Evolutionary conservation across 2,888 invertebrate genomes (phyloP).

Genomic region (Nemapogon koenigi): DNA sequence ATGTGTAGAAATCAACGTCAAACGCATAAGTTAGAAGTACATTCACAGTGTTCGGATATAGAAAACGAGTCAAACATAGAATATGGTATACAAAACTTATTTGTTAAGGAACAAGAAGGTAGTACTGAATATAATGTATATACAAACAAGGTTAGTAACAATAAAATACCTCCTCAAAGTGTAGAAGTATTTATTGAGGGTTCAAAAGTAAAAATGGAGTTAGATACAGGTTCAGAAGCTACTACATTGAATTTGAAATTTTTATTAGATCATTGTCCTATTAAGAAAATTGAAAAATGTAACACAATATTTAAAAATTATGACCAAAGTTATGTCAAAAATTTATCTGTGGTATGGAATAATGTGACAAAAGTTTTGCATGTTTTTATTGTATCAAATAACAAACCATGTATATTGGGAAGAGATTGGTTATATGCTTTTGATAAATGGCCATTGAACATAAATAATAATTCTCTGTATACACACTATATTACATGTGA

Average conservation of each 20-base stretch:
- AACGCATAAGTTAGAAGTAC: no score
- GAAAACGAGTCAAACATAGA: neutral
- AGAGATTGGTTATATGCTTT: slow-evolving; percentile 1
- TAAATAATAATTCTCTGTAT: neutral
- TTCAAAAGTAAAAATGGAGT: slow-evolving; percentile 5
- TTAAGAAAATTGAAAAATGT: neutral
- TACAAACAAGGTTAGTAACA: neutral
- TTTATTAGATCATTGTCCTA: neutral
- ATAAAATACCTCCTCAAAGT: slow-evolving; percentile 9
- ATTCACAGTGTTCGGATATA: slow-evolving; percentile 8
- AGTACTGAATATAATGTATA: slow-evolving; percentile 3
- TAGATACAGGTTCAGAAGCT: slow-evolving; percentile 13
- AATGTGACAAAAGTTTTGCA: no score
- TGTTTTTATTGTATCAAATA: no score
- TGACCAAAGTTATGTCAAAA: slow-evolving; percentile 9
- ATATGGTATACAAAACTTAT: neutral
- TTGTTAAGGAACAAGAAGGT: neutral
- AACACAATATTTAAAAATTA: slow-evolving; percentile 5
- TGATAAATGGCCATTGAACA: slow-evolving; percentile 2
- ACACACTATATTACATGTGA: neutral
- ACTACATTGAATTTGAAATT: neutral
- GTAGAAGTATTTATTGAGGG: slow-evolving; percentile 2
- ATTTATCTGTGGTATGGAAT: slow-evolving; percentile 7
- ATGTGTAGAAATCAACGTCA: slow-evolving; percentile 9
- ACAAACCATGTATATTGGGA: neutral